Evolutionary conservation across 2,113 vertebrate species (phyloP), one percentile per base, ranked within the genome.

Genomic region (Melanotaenia duboulayi): DNA sequence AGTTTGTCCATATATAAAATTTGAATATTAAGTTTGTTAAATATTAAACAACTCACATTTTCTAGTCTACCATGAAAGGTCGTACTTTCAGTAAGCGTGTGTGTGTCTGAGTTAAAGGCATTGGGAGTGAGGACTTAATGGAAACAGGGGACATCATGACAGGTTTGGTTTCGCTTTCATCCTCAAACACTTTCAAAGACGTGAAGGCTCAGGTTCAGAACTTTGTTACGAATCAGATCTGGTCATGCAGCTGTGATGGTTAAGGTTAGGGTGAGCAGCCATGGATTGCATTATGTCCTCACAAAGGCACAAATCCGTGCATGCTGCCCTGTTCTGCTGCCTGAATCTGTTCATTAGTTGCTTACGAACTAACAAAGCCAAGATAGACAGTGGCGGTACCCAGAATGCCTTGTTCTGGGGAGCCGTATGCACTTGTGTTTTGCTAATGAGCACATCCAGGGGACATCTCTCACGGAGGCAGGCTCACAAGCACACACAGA

Each of bases 391-490:
- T 67, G 46, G 54, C 75, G 68, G 67, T 86, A 87, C 87, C 88
- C 85, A 91, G 62, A 90, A 90, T 89, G 82, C 88, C 79, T 83
- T 85, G 71, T 89, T 90, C 78, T 81, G 65, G 63, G 76, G 79
- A 83, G 64, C 59, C 61, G 66, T 70, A 68, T 57, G n/a, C 80
- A 81, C 78, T 87, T 62, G 74, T 87, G 80, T 87, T 89, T 88
- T 82, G 82, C 83, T 89, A 92, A 91, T 90, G 88, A 92, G 83
- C 85, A 77, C 85, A 88, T 90, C 63, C 74, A 89, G 88, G 80
- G 80, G 76, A 89, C 66, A 66, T 68, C 83, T 78, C 54, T 65
- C 0, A 7, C 64, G 46, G 46, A 80, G 49, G 56, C 60, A 61
- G 8, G 37, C 35, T 28, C 57, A 56, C 68, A 56, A 59, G 39